A percentile compares a stretch with the other conserved stretches of the same genome.
Evolutionary conservation across 1,140 invertebrate genomes (phyloP).

Genomic region (Penaeus indicus): DNA sequence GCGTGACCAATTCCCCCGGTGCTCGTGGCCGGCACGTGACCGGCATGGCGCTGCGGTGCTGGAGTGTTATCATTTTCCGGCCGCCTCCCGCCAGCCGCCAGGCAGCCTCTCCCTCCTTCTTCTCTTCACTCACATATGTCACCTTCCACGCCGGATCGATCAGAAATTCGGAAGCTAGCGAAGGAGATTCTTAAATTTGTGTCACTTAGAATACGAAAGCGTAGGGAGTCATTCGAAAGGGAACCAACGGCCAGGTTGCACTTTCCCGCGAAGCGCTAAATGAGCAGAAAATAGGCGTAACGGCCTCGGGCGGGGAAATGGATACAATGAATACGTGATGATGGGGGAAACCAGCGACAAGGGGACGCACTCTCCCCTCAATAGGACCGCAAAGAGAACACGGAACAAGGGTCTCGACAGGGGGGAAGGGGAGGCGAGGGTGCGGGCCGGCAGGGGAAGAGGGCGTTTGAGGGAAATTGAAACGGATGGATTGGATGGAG

Average conservation of each 20-base stretch:
- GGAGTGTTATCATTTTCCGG: background rate
- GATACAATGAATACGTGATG: constrained; percentile 50
- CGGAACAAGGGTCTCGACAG: background rate
- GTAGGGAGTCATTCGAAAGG: background rate
- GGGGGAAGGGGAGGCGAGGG: background rate
- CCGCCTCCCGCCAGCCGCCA: background rate
- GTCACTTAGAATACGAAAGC: background rate
- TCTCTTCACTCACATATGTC: too few relatives aligned
- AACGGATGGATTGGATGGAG: constrained; percentile 9
- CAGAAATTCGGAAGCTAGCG: too few relatives aligned
- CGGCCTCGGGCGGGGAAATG: constrained; percentile 23
- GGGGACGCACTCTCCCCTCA: constrained; percentile 21
- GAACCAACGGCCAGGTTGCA: background rate
- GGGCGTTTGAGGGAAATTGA: constrained; percentile 1
- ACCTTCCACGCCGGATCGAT: too few relatives aligned
- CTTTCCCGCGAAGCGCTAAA: constrained; percentile 38
- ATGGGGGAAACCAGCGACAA: constrained; percentile 3
- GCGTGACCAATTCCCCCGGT: constrained; percentile 8
- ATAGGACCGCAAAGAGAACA: constrained; percentile 1
- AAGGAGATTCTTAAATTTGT: too few relatives aligned
- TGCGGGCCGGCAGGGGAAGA: background rate
- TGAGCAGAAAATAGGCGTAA: constrained; percentile 47
- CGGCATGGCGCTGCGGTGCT: background rate
- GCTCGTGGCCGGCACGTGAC: constrained; percentile 12
- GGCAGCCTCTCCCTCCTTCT: too few relatives aligned